phyloP scores from a whole-genome alignment of 2,888 invertebrate species.

The Phyto melanocephala region DNA sequence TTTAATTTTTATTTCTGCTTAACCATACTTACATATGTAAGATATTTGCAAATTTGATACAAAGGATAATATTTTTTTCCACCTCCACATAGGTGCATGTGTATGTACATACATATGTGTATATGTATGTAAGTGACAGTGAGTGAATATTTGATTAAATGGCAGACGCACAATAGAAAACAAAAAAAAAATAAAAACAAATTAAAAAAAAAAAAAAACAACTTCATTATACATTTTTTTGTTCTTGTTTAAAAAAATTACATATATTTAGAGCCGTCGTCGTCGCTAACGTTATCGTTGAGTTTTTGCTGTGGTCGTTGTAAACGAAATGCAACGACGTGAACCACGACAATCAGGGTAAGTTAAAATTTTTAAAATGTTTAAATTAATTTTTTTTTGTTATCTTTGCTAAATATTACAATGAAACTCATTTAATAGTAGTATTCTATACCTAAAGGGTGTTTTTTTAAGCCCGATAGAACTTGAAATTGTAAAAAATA shows the following conservation, averaged over 20 bases:
- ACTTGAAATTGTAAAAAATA: too few species aligned
- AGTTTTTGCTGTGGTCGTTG: conserved; percentile 57
- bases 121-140: not conserved
- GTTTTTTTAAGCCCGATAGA: too few species aligned
- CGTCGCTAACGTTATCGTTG: conserved; percentile 49
- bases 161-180: conserved; percentile 37
- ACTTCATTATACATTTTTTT: too few species aligned
- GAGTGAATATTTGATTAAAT: not conserved
- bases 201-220: too few species aligned
- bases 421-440: too few species aligned
- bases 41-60: too few species aligned
- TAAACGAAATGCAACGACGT: conserved; percentile 65
- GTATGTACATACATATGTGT: not conserved
- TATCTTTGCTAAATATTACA: not conserved
- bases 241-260: not conserved
- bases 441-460: too few species aligned
- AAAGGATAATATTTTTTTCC: not conserved
- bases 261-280: conserved; percentile 15
- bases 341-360: conserved; percentile 64
- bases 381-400: too few species aligned
- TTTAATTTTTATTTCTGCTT: too few species aligned
- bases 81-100: too few species aligned
- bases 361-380: too few species aligned
- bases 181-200: not conserved
- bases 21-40: too few species aligned